Percentiles rank a stretch among this genome's conserved stretches.
phyloP scores from a whole-genome alignment of 1,140 invertebrate species.

The Drosophila repleta region DNA sequence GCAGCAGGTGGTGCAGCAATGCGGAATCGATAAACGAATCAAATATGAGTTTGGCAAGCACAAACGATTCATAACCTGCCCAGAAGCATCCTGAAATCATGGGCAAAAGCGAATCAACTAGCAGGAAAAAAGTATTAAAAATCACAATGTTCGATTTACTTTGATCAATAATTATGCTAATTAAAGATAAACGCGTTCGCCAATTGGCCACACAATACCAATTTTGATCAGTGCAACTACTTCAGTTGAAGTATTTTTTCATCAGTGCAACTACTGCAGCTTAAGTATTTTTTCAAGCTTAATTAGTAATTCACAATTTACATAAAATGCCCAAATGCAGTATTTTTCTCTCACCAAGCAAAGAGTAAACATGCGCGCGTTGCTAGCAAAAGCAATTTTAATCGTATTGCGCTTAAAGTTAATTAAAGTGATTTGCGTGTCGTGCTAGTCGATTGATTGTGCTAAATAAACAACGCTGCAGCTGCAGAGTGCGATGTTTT shows the following conservation, averaged over 20 bases:
- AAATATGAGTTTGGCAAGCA: constrained; percentile 1
- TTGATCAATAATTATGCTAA: not conserved
- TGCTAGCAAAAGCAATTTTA: not conserved
- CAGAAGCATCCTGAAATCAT: constrained; percentile 2
- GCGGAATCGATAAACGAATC: constrained; percentile 31
- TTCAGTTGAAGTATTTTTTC: not conserved
- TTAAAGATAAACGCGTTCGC: not conserved
- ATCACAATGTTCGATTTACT: not conserved
- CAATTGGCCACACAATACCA: not conserved
- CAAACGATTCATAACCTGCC: not conserved
- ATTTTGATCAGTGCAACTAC: no score
- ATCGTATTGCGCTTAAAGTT: not conserved
- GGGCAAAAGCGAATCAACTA: not conserved
- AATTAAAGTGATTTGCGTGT: not conserved
- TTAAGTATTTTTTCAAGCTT: not conserved
- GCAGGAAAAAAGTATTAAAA: not conserved
- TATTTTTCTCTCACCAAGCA: no score
- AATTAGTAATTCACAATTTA: not conserved
- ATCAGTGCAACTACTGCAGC: no score
- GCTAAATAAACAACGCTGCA: no score
- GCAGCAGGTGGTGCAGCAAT: constrained; percentile 6
- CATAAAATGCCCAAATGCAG: no score
- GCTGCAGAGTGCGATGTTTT: not conserved
- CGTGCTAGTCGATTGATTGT: no score
- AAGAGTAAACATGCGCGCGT: not conserved